Evolutionary conservation across 92 coral and sea anemone species (phyloP).

Genomic region (Actinostola sp.): DNA sequence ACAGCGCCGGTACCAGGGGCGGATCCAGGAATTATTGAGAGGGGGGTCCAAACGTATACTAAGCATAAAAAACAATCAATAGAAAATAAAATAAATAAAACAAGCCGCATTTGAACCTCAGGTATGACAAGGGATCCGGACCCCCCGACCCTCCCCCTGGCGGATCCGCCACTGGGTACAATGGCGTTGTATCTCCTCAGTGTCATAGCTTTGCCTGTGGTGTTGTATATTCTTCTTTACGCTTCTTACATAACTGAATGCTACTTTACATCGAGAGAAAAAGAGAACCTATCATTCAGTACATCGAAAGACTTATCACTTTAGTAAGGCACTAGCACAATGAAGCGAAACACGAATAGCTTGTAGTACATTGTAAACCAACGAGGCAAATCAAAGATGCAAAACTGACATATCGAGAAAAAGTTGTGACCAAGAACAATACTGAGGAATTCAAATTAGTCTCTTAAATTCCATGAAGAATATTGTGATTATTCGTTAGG

Average conservation of each 20-base stretch:
- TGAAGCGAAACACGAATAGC: slow-evolving; percentile 48
- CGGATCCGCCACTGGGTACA: slow-evolving; percentile 32
- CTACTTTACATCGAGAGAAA: slow-evolving; percentile 53
- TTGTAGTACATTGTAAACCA: slow-evolving; percentile 48
- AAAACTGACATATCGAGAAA: slow-evolving; percentile 52
- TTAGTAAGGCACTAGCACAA: slow-evolving; percentile 63
- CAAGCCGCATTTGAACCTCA: too few relatives aligned
- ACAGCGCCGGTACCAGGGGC: too few relatives aligned
- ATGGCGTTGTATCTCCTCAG: slow-evolving; percentile 63
- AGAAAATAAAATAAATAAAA: too few relatives aligned
- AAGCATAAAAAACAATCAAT: too few relatives aligned
- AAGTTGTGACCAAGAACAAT: slow-evolving; percentile 47
- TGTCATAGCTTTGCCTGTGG: slow-evolving; percentile 53
- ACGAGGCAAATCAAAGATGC: slow-evolving; percentile 57
- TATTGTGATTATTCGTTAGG: background rate
- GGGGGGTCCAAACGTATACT: too few relatives aligned
- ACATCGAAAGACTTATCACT: slow-evolving; percentile 41
- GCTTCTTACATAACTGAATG: slow-evolving; percentile 57
- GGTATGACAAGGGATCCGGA: too few relatives aligned
- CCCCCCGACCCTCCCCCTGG: too few relatives aligned
- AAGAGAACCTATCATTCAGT: slow-evolving; percentile 27
- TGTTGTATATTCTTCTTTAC: slow-evolving; percentile 54
- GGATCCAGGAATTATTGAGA: too few relatives aligned
- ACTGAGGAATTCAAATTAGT: slow-evolving; percentile 58
- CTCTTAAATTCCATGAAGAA: too few relatives aligned